Evolutionary conservation across 2,888 invertebrate genomes (phyloP).

Genomic region (Anoplius nigerrimus): DNA sequence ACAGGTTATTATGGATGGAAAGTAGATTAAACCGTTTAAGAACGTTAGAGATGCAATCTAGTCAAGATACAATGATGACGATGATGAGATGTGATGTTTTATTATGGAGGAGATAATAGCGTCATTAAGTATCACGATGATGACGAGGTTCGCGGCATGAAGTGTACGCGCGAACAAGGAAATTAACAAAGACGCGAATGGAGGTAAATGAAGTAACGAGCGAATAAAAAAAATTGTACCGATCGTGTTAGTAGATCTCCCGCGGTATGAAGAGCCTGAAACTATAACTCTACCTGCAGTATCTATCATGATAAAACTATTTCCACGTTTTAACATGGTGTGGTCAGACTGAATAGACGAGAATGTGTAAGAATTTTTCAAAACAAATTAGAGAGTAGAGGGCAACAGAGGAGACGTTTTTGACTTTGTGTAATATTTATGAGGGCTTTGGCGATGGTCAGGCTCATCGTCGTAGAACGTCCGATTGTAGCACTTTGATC

Average conservation of each 20-base stretch:
- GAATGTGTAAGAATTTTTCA: constrained; percentile 43
- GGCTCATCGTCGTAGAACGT: too few species aligned
- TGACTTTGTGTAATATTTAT: too few species aligned
- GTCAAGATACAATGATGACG: constrained; percentile 63
- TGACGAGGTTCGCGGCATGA: constrained; percentile 1
- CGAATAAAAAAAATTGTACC: constrained; percentile 31
- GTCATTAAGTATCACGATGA: background rate
- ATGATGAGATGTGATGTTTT: constrained; percentile 2
- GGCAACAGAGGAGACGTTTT: background rate
- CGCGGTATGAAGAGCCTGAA: constrained; percentile 57
- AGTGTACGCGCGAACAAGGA: constrained; percentile 11
- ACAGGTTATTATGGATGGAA: constrained; percentile 58
- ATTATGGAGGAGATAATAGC: background rate
- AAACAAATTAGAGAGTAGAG: background rate
- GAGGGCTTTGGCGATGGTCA: too few species aligned
- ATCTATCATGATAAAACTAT: constrained; percentile 50
- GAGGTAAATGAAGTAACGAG: constrained; percentile 6
- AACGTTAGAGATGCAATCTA: constrained; percentile 73
- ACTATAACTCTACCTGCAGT: constrained; percentile 57
- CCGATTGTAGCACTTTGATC: too few species aligned
- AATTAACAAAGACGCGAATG: constrained; percentile 26
- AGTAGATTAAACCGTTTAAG: constrained; percentile 61
- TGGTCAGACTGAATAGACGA: constrained; percentile 58
- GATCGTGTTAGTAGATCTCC: constrained; percentile 48
- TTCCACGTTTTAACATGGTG: constrained; percentile 58